phyloP scores from a whole-genome alignment of 53 echinoderm and acorn worm species.

The Glandiceps talaboti region DNA sequence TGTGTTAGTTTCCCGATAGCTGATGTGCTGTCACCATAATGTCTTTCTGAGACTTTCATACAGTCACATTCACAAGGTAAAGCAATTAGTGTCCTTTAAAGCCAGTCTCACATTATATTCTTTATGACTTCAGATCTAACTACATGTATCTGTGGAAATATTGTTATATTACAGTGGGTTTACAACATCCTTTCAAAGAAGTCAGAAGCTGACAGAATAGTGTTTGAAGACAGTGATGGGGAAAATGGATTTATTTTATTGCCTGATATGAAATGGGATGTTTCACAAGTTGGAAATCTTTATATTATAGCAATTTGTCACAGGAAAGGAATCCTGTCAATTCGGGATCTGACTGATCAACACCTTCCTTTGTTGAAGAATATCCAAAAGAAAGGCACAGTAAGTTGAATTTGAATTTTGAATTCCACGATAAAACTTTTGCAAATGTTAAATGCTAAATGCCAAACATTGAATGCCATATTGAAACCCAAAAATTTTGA shows the following conservation, averaged over 20 bases:
- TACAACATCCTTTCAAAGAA: constrained; percentile 92
- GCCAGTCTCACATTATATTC: too few species aligned
- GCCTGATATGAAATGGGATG: constrained; percentile 98
- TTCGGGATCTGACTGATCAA: constrained; percentile 48
- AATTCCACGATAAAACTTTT: too few species aligned
- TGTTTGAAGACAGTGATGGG: constrained; percentile 68
- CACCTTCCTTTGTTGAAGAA: constrained; percentile 84
- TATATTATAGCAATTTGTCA: constrained; percentile 80
- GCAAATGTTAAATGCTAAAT: too few species aligned
- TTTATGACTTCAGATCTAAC: too few species aligned
- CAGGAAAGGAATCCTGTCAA: constrained; percentile 46
- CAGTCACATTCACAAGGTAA: too few species aligned
- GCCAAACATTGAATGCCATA: too few species aligned
- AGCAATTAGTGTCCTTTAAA: too few species aligned
- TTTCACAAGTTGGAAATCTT: constrained; percentile 50
- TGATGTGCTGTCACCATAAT: too few species aligned
- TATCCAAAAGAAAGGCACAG: constrained; percentile 69
- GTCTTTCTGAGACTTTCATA: not conserved
- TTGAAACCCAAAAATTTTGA: too few species aligned
- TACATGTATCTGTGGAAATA: too few species aligned
- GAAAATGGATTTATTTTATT: constrained; percentile 72
- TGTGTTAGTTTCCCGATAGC: too few species aligned
- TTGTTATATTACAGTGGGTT: constrained; percentile 55
- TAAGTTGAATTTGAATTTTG: too few species aligned
- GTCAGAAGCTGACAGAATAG: constrained; percentile 68